These are phyloP conservation scores for Thermophis baileyi DNA, from an alignment of 2,113 vertebrate species.

Conservation along the genomic window DNA sequence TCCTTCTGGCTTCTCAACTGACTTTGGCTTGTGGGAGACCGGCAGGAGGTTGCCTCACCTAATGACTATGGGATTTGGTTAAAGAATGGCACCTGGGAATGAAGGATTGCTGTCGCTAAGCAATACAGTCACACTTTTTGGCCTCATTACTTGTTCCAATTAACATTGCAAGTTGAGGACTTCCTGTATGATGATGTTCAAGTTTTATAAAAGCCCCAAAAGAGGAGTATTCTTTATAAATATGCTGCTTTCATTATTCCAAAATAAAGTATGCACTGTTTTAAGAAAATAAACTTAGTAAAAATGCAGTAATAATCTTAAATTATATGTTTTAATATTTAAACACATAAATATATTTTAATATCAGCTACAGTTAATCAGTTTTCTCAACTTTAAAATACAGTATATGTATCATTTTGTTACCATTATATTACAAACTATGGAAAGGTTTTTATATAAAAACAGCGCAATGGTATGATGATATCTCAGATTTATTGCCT, in stretches of 20 bases:
- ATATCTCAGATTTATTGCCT: neutral
- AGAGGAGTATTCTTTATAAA: conserved; percentile 28
- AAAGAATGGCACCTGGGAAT: neutral
- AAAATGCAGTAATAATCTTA: conserved; percentile 17
- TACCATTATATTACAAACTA: neutral
- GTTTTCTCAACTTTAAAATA: neutral
- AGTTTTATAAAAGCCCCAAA: neutral
- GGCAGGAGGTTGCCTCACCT: neutral
- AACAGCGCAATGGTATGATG: neutral
- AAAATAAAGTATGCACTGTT: conserved; percentile 24
- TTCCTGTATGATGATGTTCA: neutral
- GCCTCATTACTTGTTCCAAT: neutral
- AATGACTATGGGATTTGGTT: neutral
- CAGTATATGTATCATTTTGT: neutral
- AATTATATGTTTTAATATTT: neutral
- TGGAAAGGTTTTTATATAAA: neutral
- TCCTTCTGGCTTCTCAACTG: neutral
- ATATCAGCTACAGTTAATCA: neutral
- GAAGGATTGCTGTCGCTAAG: neutral
- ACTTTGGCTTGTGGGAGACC: neutral
- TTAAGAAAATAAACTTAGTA: conserved; percentile 4
- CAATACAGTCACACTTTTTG: neutral
- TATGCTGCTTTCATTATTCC: conserved; percentile 28
- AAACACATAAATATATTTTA: neutral
- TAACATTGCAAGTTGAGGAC: neutral